Conservation (phyloP, 1,140 invertebrate species). For the Hyphantria cunea region DNA sequence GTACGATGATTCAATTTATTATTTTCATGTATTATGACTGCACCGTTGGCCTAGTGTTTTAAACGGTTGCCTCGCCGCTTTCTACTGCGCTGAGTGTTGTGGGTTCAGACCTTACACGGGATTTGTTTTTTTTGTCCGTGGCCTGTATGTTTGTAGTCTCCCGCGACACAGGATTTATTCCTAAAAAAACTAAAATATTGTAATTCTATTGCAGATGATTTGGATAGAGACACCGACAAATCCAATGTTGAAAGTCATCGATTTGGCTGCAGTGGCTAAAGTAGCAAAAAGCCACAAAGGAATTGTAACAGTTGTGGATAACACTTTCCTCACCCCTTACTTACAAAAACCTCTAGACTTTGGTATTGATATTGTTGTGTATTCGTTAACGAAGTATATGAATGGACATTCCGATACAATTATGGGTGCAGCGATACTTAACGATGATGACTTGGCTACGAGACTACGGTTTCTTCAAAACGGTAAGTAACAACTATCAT, state of each 20-base stretch:
- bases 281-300: slow-evolving; percentile 83
- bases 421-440: slow-evolving; percentile 95
- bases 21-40: too few species aligned
- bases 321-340: slow-evolving; percentile 98
- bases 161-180: too few species aligned
- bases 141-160: too few species aligned
- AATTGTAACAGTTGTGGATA: slow-evolving; percentile 96
- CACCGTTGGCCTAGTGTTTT: too few species aligned
- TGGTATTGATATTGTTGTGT: slow-evolving; percentile 95
- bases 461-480: slow-evolving; percentile 95
- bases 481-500: slow-evolving; percentile 80
- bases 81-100: too few species aligned
- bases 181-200: too few species aligned
- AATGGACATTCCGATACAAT: slow-evolving; percentile 99
- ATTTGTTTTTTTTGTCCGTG: too few species aligned
- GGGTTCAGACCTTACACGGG: too few species aligned
- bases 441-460: slow-evolving; percentile 87
- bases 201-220: too few species aligned
- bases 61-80: too few species aligned
- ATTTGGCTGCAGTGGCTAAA: slow-evolving; percentile 90
- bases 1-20: too few species aligned
- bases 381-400: slow-evolving; percentile 99
- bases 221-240: slow-evolving; percentile 99
- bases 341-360: slow-evolving; percentile 95
- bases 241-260: slow-evolving; percentile 95